Evolutionary conservation across 2,797 vertebrate species (phyloP).

Genomic region (Chelon auratus): DNA sequence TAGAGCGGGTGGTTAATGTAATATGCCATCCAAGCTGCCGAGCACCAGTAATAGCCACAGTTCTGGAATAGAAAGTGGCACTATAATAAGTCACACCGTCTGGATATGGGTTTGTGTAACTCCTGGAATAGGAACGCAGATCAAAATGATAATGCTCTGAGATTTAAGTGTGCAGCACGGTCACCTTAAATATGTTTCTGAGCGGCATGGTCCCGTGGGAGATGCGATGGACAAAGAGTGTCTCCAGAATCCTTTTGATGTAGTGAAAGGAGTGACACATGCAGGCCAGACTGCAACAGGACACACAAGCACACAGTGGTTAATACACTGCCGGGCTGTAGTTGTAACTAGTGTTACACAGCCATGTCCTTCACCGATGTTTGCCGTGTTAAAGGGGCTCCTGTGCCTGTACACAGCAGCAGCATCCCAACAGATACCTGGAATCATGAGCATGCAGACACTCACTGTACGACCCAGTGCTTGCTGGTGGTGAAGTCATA

Average conservation of each 20-base stretch:
- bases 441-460: constrained; percentile 60
- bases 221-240: constrained; percentile 92
- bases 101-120: constrained; percentile 8
- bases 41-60: constrained; percentile 95
- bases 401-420: constrained; percentile 19
- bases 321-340: constrained; percentile 28
- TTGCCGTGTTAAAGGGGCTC: constrained; percentile 32
- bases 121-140: neutral
- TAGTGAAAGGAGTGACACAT: constrained; percentile 95
- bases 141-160: constrained; percentile 19
- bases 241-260: constrained; percentile 92
- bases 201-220: constrained; percentile 94
- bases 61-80: constrained; percentile 85
- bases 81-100: constrained; percentile 57
- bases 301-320: constrained; percentile 45
- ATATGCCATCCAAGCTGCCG: constrained; percentile 97
- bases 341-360: constrained; percentile 48
- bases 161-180: neutral
- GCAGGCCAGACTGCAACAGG: constrained; percentile 87
- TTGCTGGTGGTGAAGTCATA: constrained; percentile 94
- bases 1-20: constrained; percentile 98
- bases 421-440: constrained; percentile 24
- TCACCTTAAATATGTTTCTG: constrained; percentile 94
- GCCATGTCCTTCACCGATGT: constrained; percentile 25
- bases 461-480: constrained; percentile 94